Percentiles rank a stretch among this genome's conserved stretches.
These are phyloP conservation scores for Glaucopsyche alexis DNA, from an alignment of 2,888 invertebrate genomes.

Conservation along the genomic window DNA sequence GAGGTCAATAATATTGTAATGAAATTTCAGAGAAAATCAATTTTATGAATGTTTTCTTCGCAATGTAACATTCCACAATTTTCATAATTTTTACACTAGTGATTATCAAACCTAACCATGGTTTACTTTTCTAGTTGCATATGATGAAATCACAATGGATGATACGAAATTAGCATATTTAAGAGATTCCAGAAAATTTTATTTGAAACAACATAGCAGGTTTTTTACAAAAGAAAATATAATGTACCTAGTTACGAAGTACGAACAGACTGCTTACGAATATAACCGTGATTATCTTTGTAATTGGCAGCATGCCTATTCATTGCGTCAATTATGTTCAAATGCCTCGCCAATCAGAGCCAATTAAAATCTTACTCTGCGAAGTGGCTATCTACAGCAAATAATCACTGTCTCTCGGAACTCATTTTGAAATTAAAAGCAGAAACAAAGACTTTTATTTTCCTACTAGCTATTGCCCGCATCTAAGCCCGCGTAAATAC, in stretches of 20 bases:
- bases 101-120: not conserved
- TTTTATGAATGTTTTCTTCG: too few species aligned
- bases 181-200: too few species aligned
- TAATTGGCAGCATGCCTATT: conserved; percentile 15
- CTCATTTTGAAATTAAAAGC: conserved; percentile 4
- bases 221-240: not conserved
- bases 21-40: conserved; percentile 32
- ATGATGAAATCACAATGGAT: not conserved
- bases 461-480: too few species aligned
- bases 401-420: not conserved
- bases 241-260: not conserved
- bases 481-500: too few species aligned
- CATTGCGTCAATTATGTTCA: conserved; percentile 18
- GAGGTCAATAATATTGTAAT: not conserved
- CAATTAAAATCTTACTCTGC: conserved; percentile 19
- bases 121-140: too few species aligned
- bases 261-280: not conserved
- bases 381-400: not conserved
- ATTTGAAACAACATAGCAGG: too few species aligned
- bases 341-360: conserved; percentile 22
- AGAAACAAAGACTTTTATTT: not conserved
- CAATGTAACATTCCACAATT: not conserved
- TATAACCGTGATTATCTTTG: conserved; percentile 10
- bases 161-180: too few species aligned
- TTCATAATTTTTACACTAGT: not conserved